Conservation (phyloP, 2,113 vertebrate species). For the Synodontis membranacea region DNA sequence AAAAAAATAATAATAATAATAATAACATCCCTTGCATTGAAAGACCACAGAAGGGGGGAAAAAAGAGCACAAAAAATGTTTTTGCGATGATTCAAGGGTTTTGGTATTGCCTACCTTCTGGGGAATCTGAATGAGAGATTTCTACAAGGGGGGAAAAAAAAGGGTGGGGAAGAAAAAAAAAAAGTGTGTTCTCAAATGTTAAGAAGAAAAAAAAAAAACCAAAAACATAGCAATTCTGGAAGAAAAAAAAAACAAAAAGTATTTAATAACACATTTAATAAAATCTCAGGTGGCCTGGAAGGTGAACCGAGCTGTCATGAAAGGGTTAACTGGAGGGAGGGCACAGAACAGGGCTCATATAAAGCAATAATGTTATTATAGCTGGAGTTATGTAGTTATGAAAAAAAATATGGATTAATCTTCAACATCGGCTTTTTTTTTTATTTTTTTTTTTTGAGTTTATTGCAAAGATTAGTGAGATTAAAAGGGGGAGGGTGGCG, state of each 20-base stretch:
- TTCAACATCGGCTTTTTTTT: not conserved
- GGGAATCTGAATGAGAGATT: constrained; percentile 86
- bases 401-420: constrained; percentile 7
- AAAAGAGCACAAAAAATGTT: constrained; percentile 42
- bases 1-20: too few relatives aligned
- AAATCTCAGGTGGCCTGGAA: constrained; percentile 14
- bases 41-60: constrained; percentile 37
- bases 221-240: constrained; percentile 39
- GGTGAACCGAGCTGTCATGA: not conserved
- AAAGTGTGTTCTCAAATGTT: constrained; percentile 50
- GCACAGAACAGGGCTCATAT: constrained; percentile 20
- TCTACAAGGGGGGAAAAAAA: constrained; percentile 76
- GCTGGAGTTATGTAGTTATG: constrained; percentile 27
- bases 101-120: constrained; percentile 81
- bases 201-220: too few relatives aligned
- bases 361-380: constrained; percentile 8
- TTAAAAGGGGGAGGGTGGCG: not conserved
- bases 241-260: not conserved
- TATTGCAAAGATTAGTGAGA: constrained; percentile 35
- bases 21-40: constrained; percentile 17
- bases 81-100: constrained; percentile 43
- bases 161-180: constrained; percentile 53
- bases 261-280: not conserved
- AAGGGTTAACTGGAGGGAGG: constrained; percentile 28
- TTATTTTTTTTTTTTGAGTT: not conserved